Evolutionary conservation across 1,140 invertebrate species (phyloP).

Genomic region (Psilanteris sp.): DNA sequence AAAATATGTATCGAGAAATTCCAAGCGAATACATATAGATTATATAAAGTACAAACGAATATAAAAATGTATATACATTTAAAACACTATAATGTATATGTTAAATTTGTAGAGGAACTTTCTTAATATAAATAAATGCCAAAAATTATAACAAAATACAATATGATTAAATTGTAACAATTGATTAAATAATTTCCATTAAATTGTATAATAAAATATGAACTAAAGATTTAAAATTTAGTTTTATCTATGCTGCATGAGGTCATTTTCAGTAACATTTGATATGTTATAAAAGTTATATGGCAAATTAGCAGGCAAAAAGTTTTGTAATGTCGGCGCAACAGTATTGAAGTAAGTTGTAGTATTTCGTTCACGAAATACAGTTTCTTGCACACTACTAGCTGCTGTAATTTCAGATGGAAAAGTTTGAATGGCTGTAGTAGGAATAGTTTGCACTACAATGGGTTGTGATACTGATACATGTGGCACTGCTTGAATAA

Average conservation of each 20-base stretch:
- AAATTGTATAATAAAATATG: too few relatives aligned
- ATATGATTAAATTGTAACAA: too few relatives aligned
- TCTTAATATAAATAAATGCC: too few relatives aligned
- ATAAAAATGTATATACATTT: too few relatives aligned
- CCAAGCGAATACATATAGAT: too few relatives aligned
- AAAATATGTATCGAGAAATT: too few relatives aligned
- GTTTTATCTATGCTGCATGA: slow-evolving; percentile 72
- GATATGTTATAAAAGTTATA: slow-evolving; percentile 78
- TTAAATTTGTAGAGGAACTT: too few relatives aligned
- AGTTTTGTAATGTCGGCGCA: slow-evolving; percentile 68
- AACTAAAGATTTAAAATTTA: not conserved
- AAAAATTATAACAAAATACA: too few relatives aligned
- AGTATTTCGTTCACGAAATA: slow-evolving; percentile 70
- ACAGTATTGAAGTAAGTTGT: slow-evolving; percentile 75
- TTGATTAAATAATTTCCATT: too few relatives aligned
- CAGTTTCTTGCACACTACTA: slow-evolving; percentile 65
- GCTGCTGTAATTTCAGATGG: slow-evolving; percentile 64
- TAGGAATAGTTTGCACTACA: slow-evolving; percentile 73
- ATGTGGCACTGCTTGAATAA: slow-evolving; percentile 73
- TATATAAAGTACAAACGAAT: too few relatives aligned
- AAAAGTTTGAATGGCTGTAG: slow-evolving; percentile 70
- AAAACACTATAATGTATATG: too few relatives aligned
- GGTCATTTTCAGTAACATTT: slow-evolving; percentile 71
- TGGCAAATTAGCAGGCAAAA: slow-evolving; percentile 74
- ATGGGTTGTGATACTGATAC: slow-evolving; percentile 70